phyloP scores from a whole-genome alignment of 2,113 vertebrate species.

The Callaeas wilsoni region DNA sequence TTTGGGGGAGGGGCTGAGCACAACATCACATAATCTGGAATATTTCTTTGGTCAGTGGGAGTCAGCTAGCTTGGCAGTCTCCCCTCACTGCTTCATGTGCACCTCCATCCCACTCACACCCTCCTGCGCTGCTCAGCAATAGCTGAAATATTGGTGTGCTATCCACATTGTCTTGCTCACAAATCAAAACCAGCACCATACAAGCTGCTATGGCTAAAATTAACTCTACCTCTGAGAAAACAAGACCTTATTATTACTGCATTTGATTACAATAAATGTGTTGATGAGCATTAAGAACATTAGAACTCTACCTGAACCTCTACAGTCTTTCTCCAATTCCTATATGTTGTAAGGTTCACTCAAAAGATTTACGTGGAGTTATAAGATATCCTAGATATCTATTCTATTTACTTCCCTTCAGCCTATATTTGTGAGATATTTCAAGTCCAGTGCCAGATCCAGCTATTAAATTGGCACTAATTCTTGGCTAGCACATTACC shows the following conservation, averaged over 20 bases:
- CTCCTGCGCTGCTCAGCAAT: background rate
- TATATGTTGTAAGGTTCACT: background rate
- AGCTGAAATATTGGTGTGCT: background rate
- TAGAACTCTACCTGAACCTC: background rate
- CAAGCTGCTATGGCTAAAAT: background rate
- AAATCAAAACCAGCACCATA: background rate
- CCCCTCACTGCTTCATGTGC: background rate
- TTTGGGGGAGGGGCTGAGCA: background rate
- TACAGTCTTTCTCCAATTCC: background rate
- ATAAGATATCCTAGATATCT: background rate
- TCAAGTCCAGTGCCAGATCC: background rate
- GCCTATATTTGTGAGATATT: background rate
- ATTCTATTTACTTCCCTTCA: background rate
- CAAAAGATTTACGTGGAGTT: background rate
- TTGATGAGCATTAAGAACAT: background rate
- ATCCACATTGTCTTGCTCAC: background rate
- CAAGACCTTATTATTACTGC: background rate
- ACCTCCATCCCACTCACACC: rapidly evolving
- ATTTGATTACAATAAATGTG: background rate
- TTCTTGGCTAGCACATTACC: background rate
- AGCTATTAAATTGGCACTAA: background rate
- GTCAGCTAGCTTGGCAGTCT: background rate
- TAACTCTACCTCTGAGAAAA: background rate
- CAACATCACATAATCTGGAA: background rate
- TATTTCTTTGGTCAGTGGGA: background rate